Base-by-base conservation (phyloP, 2,113 vertebrate species). In the Phasianus colchicus region DNA sequence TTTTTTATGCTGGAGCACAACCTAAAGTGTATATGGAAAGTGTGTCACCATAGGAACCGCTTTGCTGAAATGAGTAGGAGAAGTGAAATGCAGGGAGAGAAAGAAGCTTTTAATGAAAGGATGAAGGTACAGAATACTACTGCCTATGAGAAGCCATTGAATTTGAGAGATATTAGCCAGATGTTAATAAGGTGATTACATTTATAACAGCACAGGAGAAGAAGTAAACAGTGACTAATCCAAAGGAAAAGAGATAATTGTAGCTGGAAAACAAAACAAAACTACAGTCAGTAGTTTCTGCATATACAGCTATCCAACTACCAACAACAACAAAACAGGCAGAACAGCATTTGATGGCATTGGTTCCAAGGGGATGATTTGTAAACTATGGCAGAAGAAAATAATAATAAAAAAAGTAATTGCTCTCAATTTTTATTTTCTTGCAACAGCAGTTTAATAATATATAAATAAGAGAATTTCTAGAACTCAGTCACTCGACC, bases 1-100 rank as follows among this genome's bases (percentile, higher is more conserved):
- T 8, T 86, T 93, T 89, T 36, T 14, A 67, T 61, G 55, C 79
- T 78, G 90, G 77, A 95, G 79, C 83, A 91, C 83, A 95, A 90
- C 69, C 61, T 58, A 84, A 93, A 88, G 93, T 61, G 90, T 92
- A 72, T 95, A 97, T 66, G 85, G 72, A 71, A 94, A 95, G 43
- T 72, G 76, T 69, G 95, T 97, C 95, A 76, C 95, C 93, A 97
- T 97, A 95, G 96, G 85, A 97, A 97, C 96, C 86, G 54, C 89
- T 91, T 13, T 79, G 89, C 89, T 78, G 88, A 94, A 91, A 92
- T 66, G 91, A 92, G 93, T 65, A 86, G 83, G 83, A 95, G 79
- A 83, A 58, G 13, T 52, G 79, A 81, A 83, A 58, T 11, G 69
- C 79, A 60, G 50, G 64, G 55, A 89, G 64, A 36, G 27, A 85